phyloP scores from a whole-genome alignment of 2,888 invertebrate genomes.

The Eupithecia vulgata region DNA sequence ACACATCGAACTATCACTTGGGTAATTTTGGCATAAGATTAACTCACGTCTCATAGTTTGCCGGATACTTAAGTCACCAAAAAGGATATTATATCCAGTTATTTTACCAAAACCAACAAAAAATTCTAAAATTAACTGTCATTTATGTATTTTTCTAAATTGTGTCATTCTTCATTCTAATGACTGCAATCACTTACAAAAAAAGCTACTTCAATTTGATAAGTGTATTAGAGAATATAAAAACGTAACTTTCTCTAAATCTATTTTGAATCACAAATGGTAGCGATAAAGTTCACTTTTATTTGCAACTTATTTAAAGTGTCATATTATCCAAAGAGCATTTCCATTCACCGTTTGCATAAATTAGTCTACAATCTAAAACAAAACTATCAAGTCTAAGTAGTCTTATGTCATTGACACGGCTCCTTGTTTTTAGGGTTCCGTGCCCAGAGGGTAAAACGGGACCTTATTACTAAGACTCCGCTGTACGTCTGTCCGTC shows the following conservation, averaged over 20 bases:
- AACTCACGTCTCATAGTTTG: not conserved
- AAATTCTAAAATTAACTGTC: not conserved
- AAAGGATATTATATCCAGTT: not conserved
- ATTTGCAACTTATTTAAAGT: not conserved
- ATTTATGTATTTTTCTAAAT: not conserved
- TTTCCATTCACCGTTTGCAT: slow-evolving; percentile 36
- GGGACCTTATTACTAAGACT: too few relatives aligned
- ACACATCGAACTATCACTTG: not conserved
- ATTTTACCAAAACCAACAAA: not conserved
- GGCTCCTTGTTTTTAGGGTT: slow-evolving; percentile 30
- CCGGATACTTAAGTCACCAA: not conserved
- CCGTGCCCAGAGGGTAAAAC: too few relatives aligned
- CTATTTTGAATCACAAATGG: not conserved
- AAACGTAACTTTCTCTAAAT: not conserved
- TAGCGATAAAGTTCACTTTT: not conserved
- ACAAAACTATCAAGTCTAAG: slow-evolving; percentile 27
- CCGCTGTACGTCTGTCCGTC: too few relatives aligned
- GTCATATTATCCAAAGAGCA: slow-evolving; percentile 12
- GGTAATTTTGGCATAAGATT: not conserved
- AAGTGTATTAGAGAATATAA: not conserved
- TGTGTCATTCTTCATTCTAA: not conserved
- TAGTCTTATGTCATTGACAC: slow-evolving; percentile 33
- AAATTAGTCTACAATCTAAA: slow-evolving; percentile 37
- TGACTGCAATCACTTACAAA: not conserved
- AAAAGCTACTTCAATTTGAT: not conserved